Base-by-base conservation (phyloP, 2,797 vertebrate species). In the Enteromius unitaeniatus region DNA sequence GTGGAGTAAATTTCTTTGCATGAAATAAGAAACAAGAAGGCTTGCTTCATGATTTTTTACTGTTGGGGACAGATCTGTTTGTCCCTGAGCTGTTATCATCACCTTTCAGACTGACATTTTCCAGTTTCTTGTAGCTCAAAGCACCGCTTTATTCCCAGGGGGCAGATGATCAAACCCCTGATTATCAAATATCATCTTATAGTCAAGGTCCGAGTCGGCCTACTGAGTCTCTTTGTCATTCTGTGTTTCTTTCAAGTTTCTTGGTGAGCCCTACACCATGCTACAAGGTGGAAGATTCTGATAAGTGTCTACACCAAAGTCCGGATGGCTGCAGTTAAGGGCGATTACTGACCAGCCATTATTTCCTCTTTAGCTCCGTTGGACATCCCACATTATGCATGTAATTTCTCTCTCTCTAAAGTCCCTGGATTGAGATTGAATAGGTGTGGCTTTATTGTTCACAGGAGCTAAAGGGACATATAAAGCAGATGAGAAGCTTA, bases 401-500 rank as follows among this genome's bases (percentile, higher is more conserved):
- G 62, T 75, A 4, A 15, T 87, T 75, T 88, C 91, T 90, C 93
- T 84, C 86, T 92, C 90, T 93, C 93, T 92, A 92, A 91, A 91
- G 87, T 93, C 89, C 92, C 88, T 78, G 83, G 79, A 91, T 87
- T 84, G 93, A 95, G 94, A 96, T 97, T 95, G 95, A 95, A 96
- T 96, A 97, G 97, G 97, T 97, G 96, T 96, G 93, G 87, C 90
- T 91, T 91, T 93, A 73, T 84, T 83, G 80, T 84, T 87, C 53
- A 82, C 68, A 68, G 78, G 40, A 87, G 85, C 70, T 34, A 85
- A 77, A 73, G 74, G 45, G 65, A 49, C 68, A 69, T 96, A 97
- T 96, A 93, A 97, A 96, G 96, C 95, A 97, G 96, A 92, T 95
- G 93, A 69, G 75, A 68, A 93, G 93, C 92, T 93, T 93, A 92